Percentiles rank a stretch among this genome's conserved stretches.
phyloP scores from a whole-genome alignment of 1,140 invertebrate genomes.

The Eubasilissa regina region DNA sequence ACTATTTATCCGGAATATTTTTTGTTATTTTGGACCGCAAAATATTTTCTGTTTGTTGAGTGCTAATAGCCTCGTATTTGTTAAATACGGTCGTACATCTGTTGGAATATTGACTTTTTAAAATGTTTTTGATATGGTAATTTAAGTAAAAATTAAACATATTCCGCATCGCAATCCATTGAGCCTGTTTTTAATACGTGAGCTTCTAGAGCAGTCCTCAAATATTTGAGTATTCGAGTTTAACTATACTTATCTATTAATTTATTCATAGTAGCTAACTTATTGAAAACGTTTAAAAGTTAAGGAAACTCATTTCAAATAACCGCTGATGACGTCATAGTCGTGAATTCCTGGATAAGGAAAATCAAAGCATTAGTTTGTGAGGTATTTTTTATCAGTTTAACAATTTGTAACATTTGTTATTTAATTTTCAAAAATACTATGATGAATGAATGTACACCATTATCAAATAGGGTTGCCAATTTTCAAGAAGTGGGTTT shows the following conservation, averaged over 20 bases:
- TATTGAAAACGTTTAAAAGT: conserved; percentile 6
- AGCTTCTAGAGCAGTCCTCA: conserved; percentile 21
- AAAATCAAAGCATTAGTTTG: too few species aligned
- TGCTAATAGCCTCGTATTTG: background rate
- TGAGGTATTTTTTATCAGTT: too few species aligned
- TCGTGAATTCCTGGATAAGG: too few species aligned
- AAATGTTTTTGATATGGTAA: conserved; percentile 10
- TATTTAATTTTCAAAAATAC: too few species aligned
- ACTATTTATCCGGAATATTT: too few species aligned
- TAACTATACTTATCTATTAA: background rate
- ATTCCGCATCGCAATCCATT: conserved; percentile 39
- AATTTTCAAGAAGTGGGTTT: too few species aligned
- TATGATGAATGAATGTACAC: too few species aligned
- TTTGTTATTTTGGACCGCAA: too few species aligned
- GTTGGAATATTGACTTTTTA: conserved; percentile 26
- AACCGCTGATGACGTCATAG: too few species aligned
- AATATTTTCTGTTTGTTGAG: background rate
- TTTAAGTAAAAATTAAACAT: conserved; percentile 28
- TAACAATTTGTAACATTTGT: too few species aligned
- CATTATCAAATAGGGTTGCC: too few species aligned
- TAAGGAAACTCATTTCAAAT: too few species aligned
- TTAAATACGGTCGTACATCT: background rate
- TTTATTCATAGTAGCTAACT: background rate
- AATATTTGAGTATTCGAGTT: conserved; percentile 16
- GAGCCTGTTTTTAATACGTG: conserved; percentile 13